Conservation (phyloP, 1,140 invertebrate species). For the Sitodiplosis mosellana region DNA sequence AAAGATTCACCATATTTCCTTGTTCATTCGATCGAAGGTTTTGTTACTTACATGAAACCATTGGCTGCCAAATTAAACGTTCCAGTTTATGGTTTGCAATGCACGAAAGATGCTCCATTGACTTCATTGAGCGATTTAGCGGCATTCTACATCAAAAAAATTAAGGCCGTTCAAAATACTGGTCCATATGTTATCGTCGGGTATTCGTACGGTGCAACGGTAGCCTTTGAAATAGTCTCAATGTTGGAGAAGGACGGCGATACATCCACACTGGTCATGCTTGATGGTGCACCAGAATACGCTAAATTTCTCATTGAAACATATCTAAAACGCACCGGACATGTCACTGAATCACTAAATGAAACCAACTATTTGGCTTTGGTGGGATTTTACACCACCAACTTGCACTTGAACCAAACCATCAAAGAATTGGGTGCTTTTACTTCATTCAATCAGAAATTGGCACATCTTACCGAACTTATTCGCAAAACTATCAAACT, state of each 20-base stretch:
- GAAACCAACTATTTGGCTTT: constrained; percentile 57
- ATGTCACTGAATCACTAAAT: constrained; percentile 25
- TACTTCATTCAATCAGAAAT: constrained; percentile 25
- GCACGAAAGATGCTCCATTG: constrained; percentile 56
- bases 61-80: constrained; percentile 48
- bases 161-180: constrained; percentile 54
- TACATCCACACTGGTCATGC: constrained; percentile 46
- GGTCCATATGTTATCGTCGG: constrained; percentile 77
- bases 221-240: constrained; percentile 84
- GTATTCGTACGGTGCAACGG: constrained; percentile 83
- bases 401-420: constrained; percentile 37
- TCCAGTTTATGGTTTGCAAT: constrained; percentile 81
- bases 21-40: constrained; percentile 85
- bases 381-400: constrained; percentile 63
- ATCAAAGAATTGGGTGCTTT: constrained; percentile 26
- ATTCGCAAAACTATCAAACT: constrained; percentile 21
- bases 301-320: constrained; percentile 42
- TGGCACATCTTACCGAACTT: constrained; percentile 30
- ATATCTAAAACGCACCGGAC: constrained; percentile 34
- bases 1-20: constrained; percentile 44
- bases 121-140: constrained; percentile 56
- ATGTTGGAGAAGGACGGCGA: constrained; percentile 53
- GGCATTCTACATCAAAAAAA: constrained; percentile 55
- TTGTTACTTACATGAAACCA: constrained; percentile 43
- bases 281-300: constrained; percentile 83